A percentile compares a stretch with the other conserved stretches of the same genome.
Evolutionary conservation across 2,888 invertebrate species (phyloP).

Genomic region (Aphodius granarius): DNA sequence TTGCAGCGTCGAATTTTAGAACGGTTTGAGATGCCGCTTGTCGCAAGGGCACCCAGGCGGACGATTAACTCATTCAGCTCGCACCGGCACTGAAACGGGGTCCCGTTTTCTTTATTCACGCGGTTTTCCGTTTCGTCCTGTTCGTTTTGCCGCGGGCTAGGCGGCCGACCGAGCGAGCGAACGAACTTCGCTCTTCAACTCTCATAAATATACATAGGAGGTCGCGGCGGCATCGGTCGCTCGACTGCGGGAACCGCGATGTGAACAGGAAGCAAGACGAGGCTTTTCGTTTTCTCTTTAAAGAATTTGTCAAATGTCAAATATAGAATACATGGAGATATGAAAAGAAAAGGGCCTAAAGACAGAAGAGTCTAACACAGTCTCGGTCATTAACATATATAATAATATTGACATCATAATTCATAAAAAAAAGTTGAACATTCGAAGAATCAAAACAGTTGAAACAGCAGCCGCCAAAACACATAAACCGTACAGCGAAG

Average conservation of each 20-base stretch:
- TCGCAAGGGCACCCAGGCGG: background rate
- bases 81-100: background rate
- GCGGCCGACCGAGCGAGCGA: background rate
- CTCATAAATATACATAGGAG: background rate
- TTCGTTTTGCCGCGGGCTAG: background rate
- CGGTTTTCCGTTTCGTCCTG: background rate
- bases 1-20: background rate
- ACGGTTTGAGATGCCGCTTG: background rate
- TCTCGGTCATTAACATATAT: too few species aligned
- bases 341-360: too few species aligned
- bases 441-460: background rate
- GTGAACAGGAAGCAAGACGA: background rate
- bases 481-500: constrained; percentile 8
- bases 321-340: too few species aligned
- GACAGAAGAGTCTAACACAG: too few species aligned
- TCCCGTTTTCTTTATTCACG: background rate
- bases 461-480: constrained; percentile 1
- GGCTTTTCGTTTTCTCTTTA: background rate
- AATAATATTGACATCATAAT: background rate
- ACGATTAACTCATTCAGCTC: background rate
- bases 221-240: background rate
- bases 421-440: background rate
- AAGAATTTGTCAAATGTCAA: too few species aligned
- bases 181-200: background rate
- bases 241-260: background rate